phyloP scores from a whole-genome alignment of 2,113 vertebrate species.

The Oncorhynchus kisutch region DNA sequence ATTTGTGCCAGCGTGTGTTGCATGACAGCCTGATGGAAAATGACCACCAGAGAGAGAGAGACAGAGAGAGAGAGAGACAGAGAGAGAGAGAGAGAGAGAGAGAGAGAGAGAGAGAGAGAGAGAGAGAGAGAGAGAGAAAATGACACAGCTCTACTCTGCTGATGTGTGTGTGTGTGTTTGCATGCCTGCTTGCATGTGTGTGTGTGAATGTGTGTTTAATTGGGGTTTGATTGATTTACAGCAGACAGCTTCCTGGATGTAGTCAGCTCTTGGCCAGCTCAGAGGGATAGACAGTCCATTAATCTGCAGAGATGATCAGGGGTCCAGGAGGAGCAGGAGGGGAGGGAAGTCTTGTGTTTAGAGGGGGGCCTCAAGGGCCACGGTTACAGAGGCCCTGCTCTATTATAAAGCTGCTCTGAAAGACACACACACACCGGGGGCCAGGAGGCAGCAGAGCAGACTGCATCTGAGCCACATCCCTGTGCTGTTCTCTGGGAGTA shows the following conservation, averaged over 20 bases:
- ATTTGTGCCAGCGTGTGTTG: background rate
- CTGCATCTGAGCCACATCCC: background rate
- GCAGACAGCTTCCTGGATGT: constrained; percentile 21
- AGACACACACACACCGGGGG: background rate
- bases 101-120: background rate
- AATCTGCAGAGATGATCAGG: constrained; percentile 46
- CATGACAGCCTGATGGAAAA: constrained; percentile 4
- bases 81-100: background rate
- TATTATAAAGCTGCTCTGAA: background rate
- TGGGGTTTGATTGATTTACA: constrained; percentile 42
- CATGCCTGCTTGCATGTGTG: background rate
- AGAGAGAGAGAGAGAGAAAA: background rate
- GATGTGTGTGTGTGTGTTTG: background rate
- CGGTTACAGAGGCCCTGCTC: background rate
- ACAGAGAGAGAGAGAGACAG: background rate
- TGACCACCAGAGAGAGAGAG: background rate
- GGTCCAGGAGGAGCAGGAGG: background rate
- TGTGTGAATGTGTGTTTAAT: constrained; percentile 25
- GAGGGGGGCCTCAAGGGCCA: background rate
- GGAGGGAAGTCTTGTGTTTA: background rate
- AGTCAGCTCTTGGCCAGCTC: constrained; percentile 37
- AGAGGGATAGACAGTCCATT: constrained; percentile 35
- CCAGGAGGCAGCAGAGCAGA: background rate
- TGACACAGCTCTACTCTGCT: background rate
- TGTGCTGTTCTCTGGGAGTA: constrained; percentile 6